These are phyloP conservation scores for Bactericera cockerelli DNA, from an alignment of 1,140 invertebrate species.

Conservation along the genomic window DNA sequence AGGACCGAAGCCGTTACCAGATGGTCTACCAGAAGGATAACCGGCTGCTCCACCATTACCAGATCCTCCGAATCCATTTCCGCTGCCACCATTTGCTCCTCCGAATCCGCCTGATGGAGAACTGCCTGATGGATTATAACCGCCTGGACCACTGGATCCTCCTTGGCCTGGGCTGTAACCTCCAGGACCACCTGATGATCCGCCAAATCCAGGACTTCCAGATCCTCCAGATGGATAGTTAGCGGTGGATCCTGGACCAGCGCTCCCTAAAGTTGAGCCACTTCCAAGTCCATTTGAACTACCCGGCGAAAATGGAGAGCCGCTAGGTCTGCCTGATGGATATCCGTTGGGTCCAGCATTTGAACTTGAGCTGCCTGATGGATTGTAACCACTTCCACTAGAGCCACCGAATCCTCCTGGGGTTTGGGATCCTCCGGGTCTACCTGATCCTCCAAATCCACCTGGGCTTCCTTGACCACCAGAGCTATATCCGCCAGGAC, in stretches of 20 bases:
- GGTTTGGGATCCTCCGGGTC: background rate
- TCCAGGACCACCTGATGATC: background rate
- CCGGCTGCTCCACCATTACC: background rate
- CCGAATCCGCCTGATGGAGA: background rate
- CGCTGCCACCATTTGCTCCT: background rate
- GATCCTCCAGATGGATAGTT: background rate
- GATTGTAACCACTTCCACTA: background rate
- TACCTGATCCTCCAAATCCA: background rate
- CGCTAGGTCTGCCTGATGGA: background rate
- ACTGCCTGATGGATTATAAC: background rate
- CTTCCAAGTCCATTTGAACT: background rate
- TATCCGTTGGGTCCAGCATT: conserved; percentile 4
- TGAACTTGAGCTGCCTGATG: background rate
- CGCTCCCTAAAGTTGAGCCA: background rate
- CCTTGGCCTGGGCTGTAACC: background rate
- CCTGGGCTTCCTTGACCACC: background rate
- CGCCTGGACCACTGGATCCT: background rate
- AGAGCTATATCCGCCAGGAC: background rate
- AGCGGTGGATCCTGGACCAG: background rate
- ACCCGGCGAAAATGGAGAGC: background rate
- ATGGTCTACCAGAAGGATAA: background rate
- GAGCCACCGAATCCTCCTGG: background rate
- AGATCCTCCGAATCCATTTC: background rate
- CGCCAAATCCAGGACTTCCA: background rate
- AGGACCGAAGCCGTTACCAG: background rate